Evolutionary conservation across 2,797 vertebrate species (phyloP).

Genomic region (Setipinna tenuifilis): DNA sequence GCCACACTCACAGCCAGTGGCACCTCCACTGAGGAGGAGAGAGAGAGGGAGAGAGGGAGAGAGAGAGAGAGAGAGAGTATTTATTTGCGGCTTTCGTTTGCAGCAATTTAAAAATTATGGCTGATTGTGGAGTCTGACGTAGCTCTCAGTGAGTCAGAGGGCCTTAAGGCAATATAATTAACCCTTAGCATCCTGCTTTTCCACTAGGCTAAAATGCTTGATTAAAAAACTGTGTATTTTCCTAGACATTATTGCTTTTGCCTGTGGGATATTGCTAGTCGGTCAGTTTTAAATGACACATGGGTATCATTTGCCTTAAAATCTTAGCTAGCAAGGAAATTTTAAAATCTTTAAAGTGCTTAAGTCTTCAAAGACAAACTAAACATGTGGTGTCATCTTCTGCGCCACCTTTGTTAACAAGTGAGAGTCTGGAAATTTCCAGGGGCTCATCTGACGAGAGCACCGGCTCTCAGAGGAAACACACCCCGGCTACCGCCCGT

Average conservation of each 20-base stretch:
- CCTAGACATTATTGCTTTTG: neutral
- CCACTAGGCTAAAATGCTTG: neutral
- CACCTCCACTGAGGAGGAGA: conserved; percentile 81
- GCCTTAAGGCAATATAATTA: conserved; percentile 9
- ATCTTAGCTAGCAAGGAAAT: neutral
- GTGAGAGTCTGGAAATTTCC: conserved; percentile 57
- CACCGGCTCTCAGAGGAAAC: neutral
- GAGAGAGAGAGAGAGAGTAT: neutral
- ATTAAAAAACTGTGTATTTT: neutral
- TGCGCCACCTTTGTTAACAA: neutral
- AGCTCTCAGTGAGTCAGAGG: neutral
- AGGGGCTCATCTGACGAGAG: neutral
- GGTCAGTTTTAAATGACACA: neutral
- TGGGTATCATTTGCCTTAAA: neutral
- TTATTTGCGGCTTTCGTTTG: neutral
- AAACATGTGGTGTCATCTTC: conserved; percentile 6
- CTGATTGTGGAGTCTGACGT: conserved; percentile 19
- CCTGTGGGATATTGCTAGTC: neutral
- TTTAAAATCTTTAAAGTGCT: neutral
- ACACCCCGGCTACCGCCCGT: neutral
- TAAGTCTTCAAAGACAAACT: neutral
- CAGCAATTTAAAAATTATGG: neutral
- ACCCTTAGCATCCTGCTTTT: neutral
- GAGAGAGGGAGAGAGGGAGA: neutral
- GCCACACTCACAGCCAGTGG: conserved; percentile 91